Evolutionary conservation across 2,113 vertebrate species (phyloP).

Genomic region (Xenopus laevis): DNA sequence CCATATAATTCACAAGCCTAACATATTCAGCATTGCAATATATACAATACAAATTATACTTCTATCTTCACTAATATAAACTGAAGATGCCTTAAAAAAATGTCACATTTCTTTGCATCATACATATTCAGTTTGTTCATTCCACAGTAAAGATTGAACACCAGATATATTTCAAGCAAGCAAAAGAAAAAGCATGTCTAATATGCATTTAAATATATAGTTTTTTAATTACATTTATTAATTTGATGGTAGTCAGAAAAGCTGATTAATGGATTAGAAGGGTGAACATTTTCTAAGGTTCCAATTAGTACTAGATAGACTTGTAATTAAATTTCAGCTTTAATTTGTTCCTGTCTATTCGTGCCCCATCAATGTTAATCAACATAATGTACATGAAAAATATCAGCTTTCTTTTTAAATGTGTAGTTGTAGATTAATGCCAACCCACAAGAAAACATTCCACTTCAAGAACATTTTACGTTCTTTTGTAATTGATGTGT

Average conservation of each 20-base stretch:
- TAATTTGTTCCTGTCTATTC: slow-evolving; percentile 46
- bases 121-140: background rate
- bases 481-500: no score
- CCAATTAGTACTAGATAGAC: slow-evolving; percentile 43
- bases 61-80: background rate
- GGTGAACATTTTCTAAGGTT: slow-evolving; percentile 45
- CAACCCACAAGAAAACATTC: background rate
- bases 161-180: background rate
- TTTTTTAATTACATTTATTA: slow-evolving; percentile 43
- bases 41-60: no score
- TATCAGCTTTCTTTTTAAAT: slow-evolving; percentile 3
- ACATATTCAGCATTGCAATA: no score
- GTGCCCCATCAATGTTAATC: slow-evolving; percentile 37
- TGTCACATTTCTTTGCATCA: background rate
- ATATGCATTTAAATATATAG: slow-evolving; percentile 41
- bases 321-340: slow-evolving; percentile 46
- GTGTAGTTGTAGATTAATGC: background rate
- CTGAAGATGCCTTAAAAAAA: background rate
- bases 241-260: slow-evolving; percentile 43
- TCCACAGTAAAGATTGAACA: background rate
- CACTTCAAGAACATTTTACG: background rate
- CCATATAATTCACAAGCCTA: no score
- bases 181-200: slow-evolving; percentile 15
- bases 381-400: slow-evolving; percentile 36
- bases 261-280: slow-evolving; percentile 44